phyloP scores from a whole-genome alignment of 2,888 invertebrate genomes.

The Margaritifera margaritifera region DNA sequence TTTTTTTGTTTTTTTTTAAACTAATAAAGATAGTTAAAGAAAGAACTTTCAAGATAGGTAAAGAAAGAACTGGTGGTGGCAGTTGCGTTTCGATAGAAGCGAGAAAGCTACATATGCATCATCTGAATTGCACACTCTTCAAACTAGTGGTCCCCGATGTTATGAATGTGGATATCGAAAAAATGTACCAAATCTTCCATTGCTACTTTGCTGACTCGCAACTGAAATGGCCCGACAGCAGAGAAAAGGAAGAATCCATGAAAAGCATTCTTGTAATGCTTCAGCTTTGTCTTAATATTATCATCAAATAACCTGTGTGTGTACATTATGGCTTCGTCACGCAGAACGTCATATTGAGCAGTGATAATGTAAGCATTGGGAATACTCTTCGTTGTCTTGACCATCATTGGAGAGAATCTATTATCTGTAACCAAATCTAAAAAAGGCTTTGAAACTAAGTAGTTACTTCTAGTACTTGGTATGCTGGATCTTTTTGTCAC shows the following conservation, averaged over 20 bases:
- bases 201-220: slow-evolving; percentile 45
- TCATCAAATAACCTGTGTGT: slow-evolving; percentile 61
- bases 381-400: slow-evolving; percentile 53
- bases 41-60: too few species aligned
- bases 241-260: slow-evolving; percentile 63
- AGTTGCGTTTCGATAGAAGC: too few species aligned
- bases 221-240: slow-evolving; percentile 46
- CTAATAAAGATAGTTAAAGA: too few species aligned
- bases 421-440: slow-evolving; percentile 40
- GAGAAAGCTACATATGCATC: too few species aligned
- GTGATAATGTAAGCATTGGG: slow-evolving; percentile 70
- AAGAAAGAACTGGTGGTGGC: too few species aligned
- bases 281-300: slow-evolving; percentile 59
- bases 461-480: slow-evolving; percentile 19
- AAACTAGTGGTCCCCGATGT: too few species aligned
- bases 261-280: slow-evolving; percentile 59
- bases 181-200: slow-evolving; percentile 47
- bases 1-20: too few species aligned
- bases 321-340: slow-evolving; percentile 73
- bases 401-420: slow-evolving; percentile 69
- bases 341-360: slow-evolving; percentile 71
- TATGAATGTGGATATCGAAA: slow-evolving; percentile 17
- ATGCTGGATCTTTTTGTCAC: slow-evolving; percentile 42
- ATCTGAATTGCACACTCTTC: too few species aligned
- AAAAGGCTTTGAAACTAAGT: slow-evolving; percentile 39